Base-by-base conservation (phyloP, 2,797 vertebrate species). In the Glyptemys insculpta region DNA sequence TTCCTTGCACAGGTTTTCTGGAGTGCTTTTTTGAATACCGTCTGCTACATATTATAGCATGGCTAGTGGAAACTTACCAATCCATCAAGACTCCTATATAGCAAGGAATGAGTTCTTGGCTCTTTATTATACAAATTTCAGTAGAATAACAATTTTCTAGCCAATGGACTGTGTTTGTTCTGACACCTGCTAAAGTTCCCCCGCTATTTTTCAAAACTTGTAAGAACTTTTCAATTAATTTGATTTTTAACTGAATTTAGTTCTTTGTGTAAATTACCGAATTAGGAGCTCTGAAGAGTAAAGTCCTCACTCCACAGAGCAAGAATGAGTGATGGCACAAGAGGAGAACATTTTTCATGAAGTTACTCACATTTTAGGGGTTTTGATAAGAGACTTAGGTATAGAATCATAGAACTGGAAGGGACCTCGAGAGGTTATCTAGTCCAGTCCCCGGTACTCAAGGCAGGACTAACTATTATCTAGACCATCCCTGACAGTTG, bases 321-420 rank as follows among this genome's bases (percentile, higher is more conserved):
- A 86, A 96, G 74, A 91, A 86, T 65, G 54, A 91, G 88, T 84
- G 31, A 91, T 47, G 54, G 41, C 90, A 89, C 56, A 15, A 90
- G 12, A 21, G 56, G 29, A n/a, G 53, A 57, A 47, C 8, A 65
- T 89, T 92, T 94, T 6, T 89, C 82, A 84, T 59, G 50, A 93
- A 91, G 86, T 92, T 2, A 78, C 56, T 54, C 81, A 23, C 52
- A 37, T 52, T 91, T 91, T 76, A 49, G 65, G 34, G 52, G 5
- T 37, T 11, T 47, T 9, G 86, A 5, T 83, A 91, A 94, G 81
- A 92, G 47, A 16, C 87, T 87, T 91, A 91, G 85, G 90, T 95
- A 95, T 94, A 84, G 88, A 95, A 85, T 44, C 52, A 53, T 53
- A 53, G 52, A 53, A 53, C 18, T 21, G 52, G 52, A 53, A 53